Percentiles rank a stretch among this genome's conserved stretches.
Evolutionary conservation across 2,888 invertebrate species (phyloP).

Genomic region (Selenia dentaria): DNA sequence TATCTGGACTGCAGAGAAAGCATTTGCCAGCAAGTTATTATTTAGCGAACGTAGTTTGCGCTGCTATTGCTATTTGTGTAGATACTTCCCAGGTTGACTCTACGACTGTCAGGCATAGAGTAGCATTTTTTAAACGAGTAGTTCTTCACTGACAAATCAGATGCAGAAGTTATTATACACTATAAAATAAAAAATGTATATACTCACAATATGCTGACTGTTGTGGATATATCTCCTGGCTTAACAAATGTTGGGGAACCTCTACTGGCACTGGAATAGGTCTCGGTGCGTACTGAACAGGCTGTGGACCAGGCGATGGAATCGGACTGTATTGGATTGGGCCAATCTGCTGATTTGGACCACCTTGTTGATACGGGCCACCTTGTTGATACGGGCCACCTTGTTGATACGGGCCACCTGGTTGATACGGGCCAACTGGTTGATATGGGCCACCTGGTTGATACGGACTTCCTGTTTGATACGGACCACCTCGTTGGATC

Average conservation of each 20-base stretch:
- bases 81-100: too few relatives aligned
- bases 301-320: conserved; percentile 16
- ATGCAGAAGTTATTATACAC: too few relatives aligned
- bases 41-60: too few relatives aligned
- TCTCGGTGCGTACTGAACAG: conserved; percentile 53
- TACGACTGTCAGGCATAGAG: too few relatives aligned
- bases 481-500: background rate
- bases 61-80: too few relatives aligned
- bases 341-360: background rate
- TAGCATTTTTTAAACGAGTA: too few relatives aligned
- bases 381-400: background rate
- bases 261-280: conserved; percentile 69
- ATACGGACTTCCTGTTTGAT: background rate
- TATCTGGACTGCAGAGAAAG: too few relatives aligned
- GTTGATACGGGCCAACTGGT: conserved; percentile 2
- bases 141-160: too few relatives aligned
- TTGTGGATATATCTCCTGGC: conserved; percentile 18
- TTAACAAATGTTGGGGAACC: conserved; percentile 47
- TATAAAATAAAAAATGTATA: too few relatives aligned
- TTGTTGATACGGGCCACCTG: conserved; percentile 3
- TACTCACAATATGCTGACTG: conserved; percentile 25
- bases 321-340: background rate
- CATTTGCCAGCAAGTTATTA: too few relatives aligned
- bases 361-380: conserved; percentile 2
- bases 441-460: background rate